Evolutionary conservation across 2,797 vertebrate species (phyloP).

Genomic region (Danio tinwini): DNA sequence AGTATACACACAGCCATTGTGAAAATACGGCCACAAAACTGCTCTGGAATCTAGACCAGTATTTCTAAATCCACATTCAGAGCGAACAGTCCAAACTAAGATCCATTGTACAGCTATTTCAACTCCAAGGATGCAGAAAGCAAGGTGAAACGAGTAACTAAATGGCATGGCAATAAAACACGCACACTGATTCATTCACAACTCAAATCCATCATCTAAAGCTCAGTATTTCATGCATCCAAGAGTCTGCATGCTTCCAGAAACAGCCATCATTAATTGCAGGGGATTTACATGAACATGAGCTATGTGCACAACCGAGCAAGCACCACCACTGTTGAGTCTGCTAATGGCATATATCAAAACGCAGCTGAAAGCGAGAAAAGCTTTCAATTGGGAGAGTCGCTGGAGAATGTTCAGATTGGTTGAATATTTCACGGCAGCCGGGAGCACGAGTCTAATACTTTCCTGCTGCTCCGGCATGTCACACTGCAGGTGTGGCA

Average conservation of each 20-base stretch:
- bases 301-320: neutral
- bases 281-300: neutral
- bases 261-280: slow-evolving; percentile 43
- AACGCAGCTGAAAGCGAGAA: slow-evolving; percentile 23
- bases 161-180: neutral
- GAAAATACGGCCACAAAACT: neutral
- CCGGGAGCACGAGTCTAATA: slow-evolving; percentile 29
- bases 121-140: neutral
- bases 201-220: slow-evolving; percentile 29
- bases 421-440: slow-evolving; percentile 56
- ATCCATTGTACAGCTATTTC: neutral
- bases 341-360: slow-evolving; percentile 29
- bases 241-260: slow-evolving; percentile 9
- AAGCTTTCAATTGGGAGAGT: slow-evolving; percentile 25
- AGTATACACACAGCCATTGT: neutral
- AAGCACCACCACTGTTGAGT: neutral
- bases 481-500: slow-evolving; percentile 40
- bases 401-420: slow-evolving; percentile 45
- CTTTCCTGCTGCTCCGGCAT: slow-evolving; percentile 18
- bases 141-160: neutral
- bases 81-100: neutral
- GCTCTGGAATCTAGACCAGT: neutral
- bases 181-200: neutral
- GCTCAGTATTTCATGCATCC: slow-evolving; percentile 15
- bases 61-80: neutral